Evolutionary conservation across 2,113 vertebrate species (phyloP), one percentile per base, ranked within the genome.

Genomic region (Chamaea fasciata): DNA sequence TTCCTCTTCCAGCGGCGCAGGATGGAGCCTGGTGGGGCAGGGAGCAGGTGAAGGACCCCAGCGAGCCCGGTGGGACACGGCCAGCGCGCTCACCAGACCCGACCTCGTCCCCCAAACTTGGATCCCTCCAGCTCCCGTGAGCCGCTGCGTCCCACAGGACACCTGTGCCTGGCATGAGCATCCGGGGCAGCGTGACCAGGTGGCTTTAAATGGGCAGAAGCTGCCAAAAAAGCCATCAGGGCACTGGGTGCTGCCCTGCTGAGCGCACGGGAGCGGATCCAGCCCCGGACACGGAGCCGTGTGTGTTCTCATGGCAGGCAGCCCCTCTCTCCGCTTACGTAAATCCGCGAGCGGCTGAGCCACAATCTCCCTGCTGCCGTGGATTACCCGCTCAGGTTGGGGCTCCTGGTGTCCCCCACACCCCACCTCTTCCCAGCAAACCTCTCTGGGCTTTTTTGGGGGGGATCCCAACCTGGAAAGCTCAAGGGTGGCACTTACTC

Each of bases 1-100:
- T 99, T 99, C 31, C 98, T 96, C 97, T 99, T 99, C 99, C 99
- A 99, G 89, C 99, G 98, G 55, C 98, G 98, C 35, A 99, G 96
- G 83, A 99, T 97, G 60, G 98, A 98, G 90, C 98, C 99, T 99
- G 96, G 5, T 0, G 2, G 39, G 77, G 21, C 24, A 35, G 56
- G 46, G 70, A 41, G 23, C 20, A 10, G 39, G 10, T 26, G 65
- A 22, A 67, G 47, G 63, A 47, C 0, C 5, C 7, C 27, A 0
- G 28, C 0, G 1, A 47, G 9, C 6, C 6, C 3, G 0, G 5
- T 1, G 23, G 78, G 74, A 12, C 13, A 0, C 1, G 0, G 8
- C 56, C n/a, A 4, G 2, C 0, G 0, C 1, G 0, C 35, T 59
- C 67, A 5, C 3, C 0, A 1, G 27, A 23, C 18, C 26, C 14